Conservation (phyloP, 2,888 invertebrate species). For the Penaeus monodon region DNA sequence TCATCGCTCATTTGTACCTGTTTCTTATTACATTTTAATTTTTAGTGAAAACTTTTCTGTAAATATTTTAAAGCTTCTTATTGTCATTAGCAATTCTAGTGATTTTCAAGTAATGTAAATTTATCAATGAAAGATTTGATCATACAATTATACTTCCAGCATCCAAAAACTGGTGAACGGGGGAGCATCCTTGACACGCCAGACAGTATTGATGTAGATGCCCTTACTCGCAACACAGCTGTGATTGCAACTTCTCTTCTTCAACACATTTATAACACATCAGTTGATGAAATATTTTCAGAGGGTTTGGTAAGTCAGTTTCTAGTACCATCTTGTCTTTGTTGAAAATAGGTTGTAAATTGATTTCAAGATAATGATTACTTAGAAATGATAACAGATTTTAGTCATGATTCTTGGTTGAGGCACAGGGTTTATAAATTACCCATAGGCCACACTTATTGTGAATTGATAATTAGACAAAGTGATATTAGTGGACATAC, state of each 20-base stretch:
- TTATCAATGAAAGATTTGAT: too few species aligned
- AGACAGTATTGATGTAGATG: constrained; percentile 74
- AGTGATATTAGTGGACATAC: too few species aligned
- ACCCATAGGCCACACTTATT: too few species aligned
- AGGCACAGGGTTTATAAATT: too few species aligned
- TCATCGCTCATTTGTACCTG: neutral
- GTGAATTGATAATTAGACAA: too few species aligned
- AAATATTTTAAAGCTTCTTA: too few species aligned
- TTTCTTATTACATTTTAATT: neutral
- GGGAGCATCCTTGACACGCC: constrained; percentile 75
- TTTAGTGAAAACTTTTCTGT: too few species aligned
- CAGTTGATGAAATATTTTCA: constrained; percentile 77
- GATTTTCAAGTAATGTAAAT: neutral
- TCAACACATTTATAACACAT: constrained; percentile 80
- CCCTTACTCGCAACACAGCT: constrained; percentile 79
- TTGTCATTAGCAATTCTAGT: neutral
- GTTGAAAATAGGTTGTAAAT: neutral
- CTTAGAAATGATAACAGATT: neutral
- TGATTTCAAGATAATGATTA: neutral
- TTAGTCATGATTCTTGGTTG: too few species aligned
- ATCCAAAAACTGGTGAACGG: constrained; percentile 58
- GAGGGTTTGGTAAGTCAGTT: constrained; percentile 79
- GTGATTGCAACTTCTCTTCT: constrained; percentile 65
- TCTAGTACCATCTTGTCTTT: neutral
- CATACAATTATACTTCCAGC: constrained; percentile 25